Percentiles rank a stretch among this genome's conserved stretches.
Conservation (phyloP, 2,888 invertebrate genomes). For the Erebia palarica region DNA sequence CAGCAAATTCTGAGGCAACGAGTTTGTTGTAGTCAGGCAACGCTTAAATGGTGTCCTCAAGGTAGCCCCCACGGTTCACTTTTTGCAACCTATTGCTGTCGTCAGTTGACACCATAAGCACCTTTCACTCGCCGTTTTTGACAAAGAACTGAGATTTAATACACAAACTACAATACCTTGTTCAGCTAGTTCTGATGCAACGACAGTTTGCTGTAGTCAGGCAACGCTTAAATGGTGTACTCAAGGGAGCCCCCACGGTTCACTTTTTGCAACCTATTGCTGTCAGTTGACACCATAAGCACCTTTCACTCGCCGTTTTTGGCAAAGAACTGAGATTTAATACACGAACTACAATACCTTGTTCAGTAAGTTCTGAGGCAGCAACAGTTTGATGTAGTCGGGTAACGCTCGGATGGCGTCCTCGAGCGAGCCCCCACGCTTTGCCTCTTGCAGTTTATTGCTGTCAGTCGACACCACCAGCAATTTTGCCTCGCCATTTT, state of each 20-base stretch:
- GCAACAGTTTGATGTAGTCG: conserved; percentile 72
- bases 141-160: not conserved
- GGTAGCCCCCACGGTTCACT: too few relatives aligned
- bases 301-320: not conserved
- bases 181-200: conserved; percentile 57
- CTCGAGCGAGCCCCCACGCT: conserved; percentile 64
- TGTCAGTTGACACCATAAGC: not conserved
- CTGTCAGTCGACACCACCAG: conserved; percentile 72
- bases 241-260: conserved; percentile 64
- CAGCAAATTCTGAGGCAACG: too few relatives aligned
- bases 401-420: conserved; percentile 74
- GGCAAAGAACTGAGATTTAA: not conserved
- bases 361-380: conserved; percentile 69
- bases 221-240: conserved; percentile 71
- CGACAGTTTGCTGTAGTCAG: conserved; percentile 73
- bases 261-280: conserved; percentile 43
- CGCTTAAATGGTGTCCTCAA: too few relatives aligned
- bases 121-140: not conserved
- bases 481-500: conserved; percentile 77
- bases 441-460: conserved; percentile 64
- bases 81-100: too few relatives aligned
- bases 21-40: too few relatives aligned
- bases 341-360: conserved; percentile 53
- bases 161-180: conserved; percentile 55
- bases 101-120: not conserved